phyloP scores from a whole-genome alignment of 2,888 invertebrate species.

The Panopea generosa region DNA sequence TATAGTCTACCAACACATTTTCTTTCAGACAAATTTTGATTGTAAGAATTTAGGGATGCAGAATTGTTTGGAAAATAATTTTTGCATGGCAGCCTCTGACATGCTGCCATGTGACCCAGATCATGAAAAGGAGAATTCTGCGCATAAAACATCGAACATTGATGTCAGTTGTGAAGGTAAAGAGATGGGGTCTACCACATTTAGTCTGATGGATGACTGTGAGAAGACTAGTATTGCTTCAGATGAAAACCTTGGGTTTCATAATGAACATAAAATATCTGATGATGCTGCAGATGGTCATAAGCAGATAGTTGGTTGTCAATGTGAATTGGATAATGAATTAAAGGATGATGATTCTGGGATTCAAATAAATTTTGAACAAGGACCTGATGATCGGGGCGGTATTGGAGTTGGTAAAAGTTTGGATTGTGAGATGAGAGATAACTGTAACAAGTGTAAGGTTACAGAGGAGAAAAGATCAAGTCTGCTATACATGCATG shows the following conservation, averaged over 20 bases:
- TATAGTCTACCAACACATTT: too few relatives aligned
- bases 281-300: too few relatives aligned
- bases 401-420: background rate
- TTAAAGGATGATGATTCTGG: constrained; percentile 15
- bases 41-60: too few relatives aligned
- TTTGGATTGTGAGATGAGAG: constrained; percentile 2
- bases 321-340: background rate
- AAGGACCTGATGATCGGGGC: constrained; percentile 6
- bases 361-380: constrained; percentile 14
- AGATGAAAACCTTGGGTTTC: too few relatives aligned
- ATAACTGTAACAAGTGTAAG: background rate
- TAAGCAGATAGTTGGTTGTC: background rate
- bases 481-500: background rate
- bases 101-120: background rate
- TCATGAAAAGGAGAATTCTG: too few relatives aligned
- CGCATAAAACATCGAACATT: too few relatives aligned
- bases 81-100: background rate
- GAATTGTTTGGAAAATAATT: background rate
- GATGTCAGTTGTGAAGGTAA: too few relatives aligned
- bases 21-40: too few relatives aligned
- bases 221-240: too few relatives aligned
- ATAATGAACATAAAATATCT: too few relatives aligned
- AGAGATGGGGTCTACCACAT: too few relatives aligned
- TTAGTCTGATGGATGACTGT: too few relatives aligned
- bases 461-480: background rate